Conservation (phyloP, 2,888 invertebrate species). For the Eudemis profundana region DNA sequence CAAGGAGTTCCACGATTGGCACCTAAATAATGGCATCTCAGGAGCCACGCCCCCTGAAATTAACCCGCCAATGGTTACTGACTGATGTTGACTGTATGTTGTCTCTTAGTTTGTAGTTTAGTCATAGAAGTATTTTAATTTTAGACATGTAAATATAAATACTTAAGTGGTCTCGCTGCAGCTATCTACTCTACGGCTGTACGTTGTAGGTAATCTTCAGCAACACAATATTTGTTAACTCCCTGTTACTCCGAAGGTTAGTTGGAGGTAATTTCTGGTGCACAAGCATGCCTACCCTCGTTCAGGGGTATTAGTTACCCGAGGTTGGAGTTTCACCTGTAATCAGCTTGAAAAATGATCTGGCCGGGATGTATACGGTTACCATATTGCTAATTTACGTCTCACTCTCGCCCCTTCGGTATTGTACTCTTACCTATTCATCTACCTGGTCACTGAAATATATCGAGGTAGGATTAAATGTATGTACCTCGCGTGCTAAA, state of each 20-base stretch:
- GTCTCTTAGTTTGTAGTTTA: too few relatives aligned
- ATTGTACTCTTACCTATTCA: too few relatives aligned
- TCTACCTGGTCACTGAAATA: too few relatives aligned
- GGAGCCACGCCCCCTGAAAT: too few relatives aligned
- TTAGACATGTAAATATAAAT: too few relatives aligned
- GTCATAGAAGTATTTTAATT: too few relatives aligned
- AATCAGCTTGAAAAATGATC: background rate
- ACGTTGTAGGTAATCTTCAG: constrained; percentile 30
- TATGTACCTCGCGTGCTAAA: too few relatives aligned
- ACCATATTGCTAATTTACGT: background rate
- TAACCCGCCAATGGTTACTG: too few relatives aligned
- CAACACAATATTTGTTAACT: constrained; percentile 40
- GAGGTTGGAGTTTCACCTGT: background rate
- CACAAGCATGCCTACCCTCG: constrained; percentile 4
- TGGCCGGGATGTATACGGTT: background rate
- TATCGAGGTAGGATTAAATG: too few relatives aligned
- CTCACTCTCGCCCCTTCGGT: background rate
- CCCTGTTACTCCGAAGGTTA: constrained; percentile 27
- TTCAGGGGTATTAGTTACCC: constrained; percentile 4
- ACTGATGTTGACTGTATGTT: too few relatives aligned
- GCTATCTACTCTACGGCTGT: background rate
- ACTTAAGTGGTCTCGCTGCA: constrained; percentile 11
- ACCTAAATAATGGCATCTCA: too few relatives aligned
- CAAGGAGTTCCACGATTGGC: too few relatives aligned
- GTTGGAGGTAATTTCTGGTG: constrained; percentile 35